Evolutionary conservation across 2,888 invertebrate genomes (phyloP), one percentile per base, ranked within the genome.

Genomic region (Pemphredon lugubris): DNA sequence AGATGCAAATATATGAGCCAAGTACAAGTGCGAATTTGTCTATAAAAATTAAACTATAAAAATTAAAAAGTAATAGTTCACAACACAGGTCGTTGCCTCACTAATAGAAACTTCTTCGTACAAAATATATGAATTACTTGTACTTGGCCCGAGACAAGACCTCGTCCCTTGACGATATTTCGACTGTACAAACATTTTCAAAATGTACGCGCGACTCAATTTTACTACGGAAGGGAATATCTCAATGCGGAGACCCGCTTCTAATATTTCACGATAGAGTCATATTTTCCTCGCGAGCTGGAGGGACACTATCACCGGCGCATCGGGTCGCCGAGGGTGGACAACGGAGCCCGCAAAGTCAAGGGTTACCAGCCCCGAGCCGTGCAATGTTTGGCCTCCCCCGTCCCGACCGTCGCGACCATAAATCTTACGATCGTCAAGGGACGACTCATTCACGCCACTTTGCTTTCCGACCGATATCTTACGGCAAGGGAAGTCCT

Each of bases 361-460:
- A 89, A 89, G 86, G 88, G 89, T 88, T 88, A 86, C 83, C 79
- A 77, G 82, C 83, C 83, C 79, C 75, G 67, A 79, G 76, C 71
- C 73, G 78, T 74, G 71, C 81, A 59, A 75, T 79, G 75, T 75
- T 75, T 78, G 81, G 77, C 75, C 75, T 80, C 80, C 83, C 82
- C 75, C 72, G 48, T 9, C 73, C 78, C 78, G 72, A 79, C 81
- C 84, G 82, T 85, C 83, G 81, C 84, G 82, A 82, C 88, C 86
- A 89, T 89, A 89, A 89, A 89, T 89, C 89, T 89, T 87, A 83
- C 84, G 82, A 87, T 88, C 87, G 87, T 86, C 87, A 86, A 85
- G 88, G 88, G 88, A 87, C 86, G 86, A 88, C 87, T 88, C 88
- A 88, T 88, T 88, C 88, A 87, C 86, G 87, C 87, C 88, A 87